Evolutionary conservation across 2,888 invertebrate genomes (phyloP).

Genomic region (Anarsia innoxiella): DNA sequence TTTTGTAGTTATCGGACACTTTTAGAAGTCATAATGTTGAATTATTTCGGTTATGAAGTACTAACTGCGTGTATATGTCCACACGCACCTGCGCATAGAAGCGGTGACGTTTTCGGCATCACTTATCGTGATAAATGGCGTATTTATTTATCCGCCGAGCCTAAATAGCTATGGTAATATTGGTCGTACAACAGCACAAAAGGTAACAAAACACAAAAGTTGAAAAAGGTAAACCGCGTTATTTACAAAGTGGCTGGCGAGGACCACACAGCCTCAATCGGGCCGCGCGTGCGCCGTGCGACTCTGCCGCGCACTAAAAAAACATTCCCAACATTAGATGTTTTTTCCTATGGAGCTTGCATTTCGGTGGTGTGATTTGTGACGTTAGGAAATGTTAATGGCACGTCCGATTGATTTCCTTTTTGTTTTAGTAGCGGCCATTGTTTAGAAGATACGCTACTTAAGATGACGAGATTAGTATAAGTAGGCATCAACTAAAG

Average conservation of each 20-base stretch:
- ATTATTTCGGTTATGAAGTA: too few relatives aligned
- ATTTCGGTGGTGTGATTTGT: conserved; percentile 75
- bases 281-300: conserved; percentile 72
- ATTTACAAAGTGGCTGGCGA: conserved; percentile 75
- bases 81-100: conserved; percentile 35
- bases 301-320: conserved; percentile 53
- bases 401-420: conserved; percentile 36
- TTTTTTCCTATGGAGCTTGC: conserved; percentile 66
- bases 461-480: too few relatives aligned
- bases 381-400: conserved; percentile 72
- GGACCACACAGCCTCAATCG: conserved; percentile 75
- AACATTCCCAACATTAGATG: conserved; percentile 45
- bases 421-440: conserved; percentile 17
- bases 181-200: conserved; percentile 75
- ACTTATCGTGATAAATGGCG: conserved; percentile 74
- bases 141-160: conserved; percentile 75
- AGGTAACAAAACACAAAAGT: conserved; percentile 76
- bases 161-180: conserved; percentile 76
- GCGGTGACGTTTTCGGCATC: conserved; percentile 63
- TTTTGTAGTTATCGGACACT: too few relatives aligned
- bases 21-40: too few relatives aligned
- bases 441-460: too few relatives aligned
- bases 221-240: conserved; percentile 76
- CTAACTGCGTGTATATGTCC: too few relatives aligned
- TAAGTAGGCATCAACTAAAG: too few relatives aligned